phyloP scores from a whole-genome alignment of 2,113 vertebrate genomes.

The Chitala chitala region DNA sequence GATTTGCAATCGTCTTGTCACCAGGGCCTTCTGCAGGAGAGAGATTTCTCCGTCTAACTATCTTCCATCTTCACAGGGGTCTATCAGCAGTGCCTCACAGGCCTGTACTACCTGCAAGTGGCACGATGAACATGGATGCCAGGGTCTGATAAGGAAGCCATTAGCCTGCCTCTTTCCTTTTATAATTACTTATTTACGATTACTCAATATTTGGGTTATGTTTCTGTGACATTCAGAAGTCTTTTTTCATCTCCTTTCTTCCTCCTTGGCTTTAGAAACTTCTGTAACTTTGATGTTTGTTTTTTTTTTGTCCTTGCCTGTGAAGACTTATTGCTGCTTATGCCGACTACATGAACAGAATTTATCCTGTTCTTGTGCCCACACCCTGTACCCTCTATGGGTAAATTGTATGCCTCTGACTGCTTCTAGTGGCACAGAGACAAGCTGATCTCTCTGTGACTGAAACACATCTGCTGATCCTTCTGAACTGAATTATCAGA shows the following conservation, averaged over 20 bases:
- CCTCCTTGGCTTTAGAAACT: conserved; percentile 17
- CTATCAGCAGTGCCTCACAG: conserved; percentile 29
- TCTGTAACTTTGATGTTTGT: neutral
- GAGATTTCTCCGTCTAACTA: conserved; percentile 23
- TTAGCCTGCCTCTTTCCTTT: conserved; percentile 30
- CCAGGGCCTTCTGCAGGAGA: conserved; percentile 18
- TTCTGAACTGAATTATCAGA: too few species aligned
- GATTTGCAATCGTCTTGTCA: neutral
- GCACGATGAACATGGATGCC: conserved; percentile 20
- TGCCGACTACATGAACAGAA: neutral
- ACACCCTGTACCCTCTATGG: neutral
- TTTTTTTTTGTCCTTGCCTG: neutral
- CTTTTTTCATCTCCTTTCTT: conserved; percentile 19
- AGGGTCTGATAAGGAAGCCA: conserved; percentile 35
- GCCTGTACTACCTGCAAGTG: neutral
- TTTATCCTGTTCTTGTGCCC: too few species aligned
- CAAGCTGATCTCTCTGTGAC: too few species aligned
- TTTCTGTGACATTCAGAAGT: conserved; percentile 30
- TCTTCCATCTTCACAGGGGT: conserved; percentile 31
- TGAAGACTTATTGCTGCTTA: neutral
- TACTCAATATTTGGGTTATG: neutral
- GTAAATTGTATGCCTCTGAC: too few species aligned
- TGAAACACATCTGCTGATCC: too few species aligned
- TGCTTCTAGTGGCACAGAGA: too few species aligned
- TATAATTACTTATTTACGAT: conserved; percentile 31